A percentile compares a stretch with the other conserved stretches of the same genome.
These are phyloP conservation scores for Malthinus seriepunctatus DNA, from an alignment of 2,888 invertebrate genomes.

Conservation along the genomic window DNA sequence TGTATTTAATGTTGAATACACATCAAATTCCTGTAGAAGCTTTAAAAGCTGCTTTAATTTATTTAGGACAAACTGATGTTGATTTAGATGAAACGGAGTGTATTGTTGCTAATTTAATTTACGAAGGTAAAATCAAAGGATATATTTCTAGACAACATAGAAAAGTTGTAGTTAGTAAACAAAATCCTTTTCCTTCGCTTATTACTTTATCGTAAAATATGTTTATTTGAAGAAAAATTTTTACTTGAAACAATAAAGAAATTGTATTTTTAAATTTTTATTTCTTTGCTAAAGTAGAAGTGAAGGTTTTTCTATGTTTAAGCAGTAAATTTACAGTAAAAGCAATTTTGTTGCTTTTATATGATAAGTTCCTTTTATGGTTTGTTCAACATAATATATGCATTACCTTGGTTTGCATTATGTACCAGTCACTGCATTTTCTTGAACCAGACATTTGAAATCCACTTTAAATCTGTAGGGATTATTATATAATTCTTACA, in stretches of 20 bases:
- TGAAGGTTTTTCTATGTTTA: too few species aligned
- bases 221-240: background rate
- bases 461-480: too few species aligned
- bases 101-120: conserved; percentile 94
- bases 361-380: too few species aligned
- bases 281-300: too few species aligned
- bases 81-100: conserved; percentile 95
- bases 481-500: too few species aligned
- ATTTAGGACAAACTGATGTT: conserved; percentile 82
- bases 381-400: too few species aligned
- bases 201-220: conserved; percentile 61
- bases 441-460: too few species aligned
- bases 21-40: conserved; percentile 89
- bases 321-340: too few species aligned
- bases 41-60: conserved; percentile 80
- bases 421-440: too few species aligned
- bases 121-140: conserved; percentile 96
- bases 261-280: too few species aligned
- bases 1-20: conserved; percentile 73
- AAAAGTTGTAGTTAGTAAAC: conserved; percentile 96
- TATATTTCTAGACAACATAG: conserved; percentile 97
- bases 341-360: too few species aligned
- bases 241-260: background rate
- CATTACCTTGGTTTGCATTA: too few species aligned
- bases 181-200: conserved; percentile 89